phyloP scores from a whole-genome alignment of 1,140 invertebrate species.

The Cherax quadricarinatus region DNA sequence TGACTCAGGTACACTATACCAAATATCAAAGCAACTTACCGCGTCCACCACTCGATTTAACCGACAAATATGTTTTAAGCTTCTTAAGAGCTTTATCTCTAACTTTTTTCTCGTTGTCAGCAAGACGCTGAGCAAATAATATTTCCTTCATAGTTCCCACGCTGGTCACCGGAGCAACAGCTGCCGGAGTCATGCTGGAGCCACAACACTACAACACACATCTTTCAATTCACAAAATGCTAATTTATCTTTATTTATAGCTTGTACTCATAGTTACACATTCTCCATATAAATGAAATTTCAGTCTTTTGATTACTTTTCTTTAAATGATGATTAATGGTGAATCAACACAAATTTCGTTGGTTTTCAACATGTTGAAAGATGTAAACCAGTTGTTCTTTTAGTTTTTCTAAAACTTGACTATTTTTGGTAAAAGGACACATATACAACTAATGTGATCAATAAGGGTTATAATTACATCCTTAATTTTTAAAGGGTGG shows the following conservation, averaged over 20 bases:
- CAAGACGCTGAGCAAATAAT: constrained; percentile 77
- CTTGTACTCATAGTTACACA: not conserved
- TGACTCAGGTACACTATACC: too few relatives aligned
- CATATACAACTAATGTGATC: too few relatives aligned
- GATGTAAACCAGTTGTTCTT: not conserved
- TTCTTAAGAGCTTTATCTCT: constrained; percentile 37
- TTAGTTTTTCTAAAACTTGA: not conserved
- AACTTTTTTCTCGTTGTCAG: constrained; percentile 53
- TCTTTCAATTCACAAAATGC: not conserved
- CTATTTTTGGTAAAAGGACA: too few relatives aligned
- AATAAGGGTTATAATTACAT: too few relatives aligned
- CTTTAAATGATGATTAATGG: not conserved
- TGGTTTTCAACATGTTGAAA: not conserved
- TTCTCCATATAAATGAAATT: not conserved
- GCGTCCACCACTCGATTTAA: constrained; percentile 28
- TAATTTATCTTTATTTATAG: not conserved
- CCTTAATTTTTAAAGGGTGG: too few relatives aligned
- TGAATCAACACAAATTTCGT: not conserved
- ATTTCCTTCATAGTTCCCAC: constrained; percentile 74
- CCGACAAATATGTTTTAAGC: constrained; percentile 47
- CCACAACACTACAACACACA: not conserved
- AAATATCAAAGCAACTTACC: not conserved
- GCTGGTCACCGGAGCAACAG: not conserved
- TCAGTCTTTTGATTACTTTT: not conserved
- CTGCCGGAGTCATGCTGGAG: not conserved